Evolutionary conservation across 2,888 invertebrate genomes (phyloP), one percentile per base, ranked within the genome.

Genomic region (Chalcosyrphus nemorum): DNA sequence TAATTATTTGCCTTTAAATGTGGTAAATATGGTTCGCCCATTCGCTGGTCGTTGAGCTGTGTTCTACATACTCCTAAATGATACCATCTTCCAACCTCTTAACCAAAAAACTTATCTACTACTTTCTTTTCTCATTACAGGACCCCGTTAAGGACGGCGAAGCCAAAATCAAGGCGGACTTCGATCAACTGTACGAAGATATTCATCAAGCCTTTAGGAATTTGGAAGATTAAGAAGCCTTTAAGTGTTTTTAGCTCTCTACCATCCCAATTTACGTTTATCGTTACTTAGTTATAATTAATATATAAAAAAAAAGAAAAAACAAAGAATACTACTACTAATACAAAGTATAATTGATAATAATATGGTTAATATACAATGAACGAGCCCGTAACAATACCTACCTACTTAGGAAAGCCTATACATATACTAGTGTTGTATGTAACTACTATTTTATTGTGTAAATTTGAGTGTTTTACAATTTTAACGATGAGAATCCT

Each of bases 121-220:
- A 6, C n/a, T 50, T 50, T n/a, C 27, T 9, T 32, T 13, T n/a
- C 41, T 54, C 0, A 13, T 19, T 72, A 0, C 89, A 97, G 97
- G 99, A 99, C 92, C 99, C 99, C 11, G 96, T 97, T 11, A 98
- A 98, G 92, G 99, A 99, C 87, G 99, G 99, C 45, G 99, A 99
- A 92, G 95, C 95, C 2, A 99, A 98, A 93, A 98, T 99, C 91
- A 96, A 96, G 92, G 95, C 96, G 27, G 98, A 99, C 89, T 99
- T 96, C 92, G 99, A 99, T 91, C 98, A 98, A 89, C 93, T 99
- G 65, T 93, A 97, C 88, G 99, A 99, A 92, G 97, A 98, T 91
- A 97, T 99, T 93, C 96, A 97, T 88, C 96, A 96, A 89, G 97
- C 97, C 88, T 99, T 99, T 94, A 96, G 98, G 92, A 98, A 98